Conservation (phyloP, 2,797 vertebrate genomes). For the Xerus rutilus region DNA sequence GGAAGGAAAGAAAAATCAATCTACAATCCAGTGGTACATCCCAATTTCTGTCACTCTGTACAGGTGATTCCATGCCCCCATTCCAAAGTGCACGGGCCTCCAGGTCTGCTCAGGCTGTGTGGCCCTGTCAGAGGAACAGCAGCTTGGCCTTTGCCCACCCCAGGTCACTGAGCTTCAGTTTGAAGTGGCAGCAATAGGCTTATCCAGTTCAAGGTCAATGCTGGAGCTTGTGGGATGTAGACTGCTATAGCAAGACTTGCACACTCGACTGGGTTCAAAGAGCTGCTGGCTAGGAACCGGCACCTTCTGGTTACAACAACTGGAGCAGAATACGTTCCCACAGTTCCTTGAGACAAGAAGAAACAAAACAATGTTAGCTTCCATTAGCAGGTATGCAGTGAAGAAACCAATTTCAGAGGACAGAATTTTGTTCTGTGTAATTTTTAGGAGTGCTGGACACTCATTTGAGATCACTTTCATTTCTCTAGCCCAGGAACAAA, state of each 20-base stretch:
- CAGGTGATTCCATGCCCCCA: constrained; percentile 66
- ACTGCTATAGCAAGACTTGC: constrained; percentile 95
- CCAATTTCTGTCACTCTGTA: constrained; percentile 77
- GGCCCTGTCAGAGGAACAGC: constrained; percentile 60
- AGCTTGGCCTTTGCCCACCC: constrained; percentile 71
- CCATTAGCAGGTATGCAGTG: background rate
- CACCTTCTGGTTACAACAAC: constrained; percentile 99
- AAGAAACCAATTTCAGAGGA: constrained; percentile 48
- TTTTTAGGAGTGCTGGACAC: constrained; percentile 23
- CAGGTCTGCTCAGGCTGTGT: constrained; percentile 70
- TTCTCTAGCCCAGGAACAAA: constrained; percentile 7
- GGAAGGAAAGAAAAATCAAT: constrained; percentile 71
- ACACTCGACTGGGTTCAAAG: constrained; percentile 97
- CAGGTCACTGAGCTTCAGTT: constrained; percentile 89
- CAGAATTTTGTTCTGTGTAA: background rate
- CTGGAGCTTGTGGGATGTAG: constrained; percentile 90
- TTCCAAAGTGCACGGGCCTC: constrained; percentile 79
- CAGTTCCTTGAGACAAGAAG: constrained; percentile 93
- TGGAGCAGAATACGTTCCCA: constrained; percentile 98
- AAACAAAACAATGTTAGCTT: constrained; percentile 74
- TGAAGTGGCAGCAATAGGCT: constrained; percentile 95
- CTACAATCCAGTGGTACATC: constrained; percentile 80
- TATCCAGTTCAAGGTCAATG: constrained; percentile 95
- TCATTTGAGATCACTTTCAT: background rate
- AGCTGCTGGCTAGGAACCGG: constrained; percentile 99